A percentile compares a stretch with the other conserved stretches of the same genome.
These are phyloP conservation scores for Coracias cyanogaster DNA, from an alignment of 2,797 vertebrate genomes.

Conservation along the genomic window DNA sequence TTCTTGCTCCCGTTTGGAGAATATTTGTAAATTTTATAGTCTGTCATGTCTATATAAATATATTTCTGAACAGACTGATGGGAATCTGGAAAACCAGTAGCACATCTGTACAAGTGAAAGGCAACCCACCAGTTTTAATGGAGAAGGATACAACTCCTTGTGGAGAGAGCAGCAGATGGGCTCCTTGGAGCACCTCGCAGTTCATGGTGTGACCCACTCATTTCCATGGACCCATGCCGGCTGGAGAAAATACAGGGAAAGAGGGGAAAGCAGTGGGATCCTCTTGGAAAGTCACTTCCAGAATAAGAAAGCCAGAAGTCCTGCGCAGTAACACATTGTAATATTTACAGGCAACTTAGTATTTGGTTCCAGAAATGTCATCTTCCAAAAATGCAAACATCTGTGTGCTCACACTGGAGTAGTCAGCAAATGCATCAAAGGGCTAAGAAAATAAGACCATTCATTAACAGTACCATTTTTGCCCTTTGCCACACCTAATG, in stretches of 20 bases:
- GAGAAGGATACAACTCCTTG: rapidly evolving
- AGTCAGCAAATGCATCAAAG: slow-evolving; percentile 41
- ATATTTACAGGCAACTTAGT: slow-evolving; percentile 73
- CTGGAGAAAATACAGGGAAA: neutral
- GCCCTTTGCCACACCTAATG: slow-evolving; percentile 13
- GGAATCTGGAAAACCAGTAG: neutral
- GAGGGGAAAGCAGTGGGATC: neutral
- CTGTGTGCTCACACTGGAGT: slow-evolving; percentile 5
- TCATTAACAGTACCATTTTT: neutral
- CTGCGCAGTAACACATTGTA: slow-evolving; percentile 46
- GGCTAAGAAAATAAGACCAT: slow-evolving; percentile 24
- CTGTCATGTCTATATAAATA: neutral
- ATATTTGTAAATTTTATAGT: neutral
- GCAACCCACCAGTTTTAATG: neutral
- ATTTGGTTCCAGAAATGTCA: slow-evolving; percentile 76
- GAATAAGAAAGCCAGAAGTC: slow-evolving; percentile 45
- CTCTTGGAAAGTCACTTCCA: neutral
- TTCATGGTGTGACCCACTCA: neutral
- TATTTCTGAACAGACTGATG: neutral
- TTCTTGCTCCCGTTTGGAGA: neutral
- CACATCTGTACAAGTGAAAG: neutral
- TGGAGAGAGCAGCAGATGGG: neutral
- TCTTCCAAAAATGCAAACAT: slow-evolving; percentile 73
- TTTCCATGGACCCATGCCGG: neutral
- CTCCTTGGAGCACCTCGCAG: neutral